A percentile compares a stretch with the other conserved stretches of the same genome.
phyloP scores from a whole-genome alignment of 2,113 vertebrate species.

The Cochlearius cochlearius region DNA sequence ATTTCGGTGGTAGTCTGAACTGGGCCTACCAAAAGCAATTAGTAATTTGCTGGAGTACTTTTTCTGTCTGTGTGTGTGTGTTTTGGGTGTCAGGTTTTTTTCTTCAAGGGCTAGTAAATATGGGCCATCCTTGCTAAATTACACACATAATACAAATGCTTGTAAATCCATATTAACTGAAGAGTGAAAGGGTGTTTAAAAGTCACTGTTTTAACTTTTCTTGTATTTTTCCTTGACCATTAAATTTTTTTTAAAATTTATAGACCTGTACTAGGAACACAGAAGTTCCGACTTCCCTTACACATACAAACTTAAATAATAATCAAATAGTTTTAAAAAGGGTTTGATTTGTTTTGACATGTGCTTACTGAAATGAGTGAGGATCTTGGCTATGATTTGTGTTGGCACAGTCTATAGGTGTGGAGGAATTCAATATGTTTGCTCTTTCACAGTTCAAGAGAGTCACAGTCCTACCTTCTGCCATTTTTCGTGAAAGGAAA shows the following conservation, averaged over 20 bases:
- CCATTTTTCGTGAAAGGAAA: background rate
- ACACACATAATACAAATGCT: rapidly evolving
- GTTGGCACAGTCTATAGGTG: background rate
- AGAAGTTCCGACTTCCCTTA: background rate
- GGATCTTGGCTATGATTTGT: background rate
- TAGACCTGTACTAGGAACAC: background rate
- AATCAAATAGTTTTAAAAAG: background rate
- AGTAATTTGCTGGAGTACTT: background rate
- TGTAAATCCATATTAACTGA: background rate
- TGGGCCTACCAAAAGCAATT: background rate
- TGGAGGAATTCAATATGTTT: background rate
- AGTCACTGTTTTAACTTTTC: background rate
- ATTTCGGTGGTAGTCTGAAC: background rate
- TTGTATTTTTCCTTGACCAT: background rate
- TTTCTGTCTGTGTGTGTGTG: background rate
- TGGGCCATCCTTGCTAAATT: background rate
- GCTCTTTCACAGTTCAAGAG: background rate
- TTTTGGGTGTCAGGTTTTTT: background rate
- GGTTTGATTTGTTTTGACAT: background rate
- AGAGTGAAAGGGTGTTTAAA: background rate
- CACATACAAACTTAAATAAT: background rate
- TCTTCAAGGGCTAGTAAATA: background rate
- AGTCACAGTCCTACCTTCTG: background rate
- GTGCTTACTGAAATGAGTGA: background rate
- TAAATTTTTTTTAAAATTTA: background rate